Base-by-base conservation (phyloP, 2,797 vertebrate genomes). In the Tauraco hartlaubi region DNA sequence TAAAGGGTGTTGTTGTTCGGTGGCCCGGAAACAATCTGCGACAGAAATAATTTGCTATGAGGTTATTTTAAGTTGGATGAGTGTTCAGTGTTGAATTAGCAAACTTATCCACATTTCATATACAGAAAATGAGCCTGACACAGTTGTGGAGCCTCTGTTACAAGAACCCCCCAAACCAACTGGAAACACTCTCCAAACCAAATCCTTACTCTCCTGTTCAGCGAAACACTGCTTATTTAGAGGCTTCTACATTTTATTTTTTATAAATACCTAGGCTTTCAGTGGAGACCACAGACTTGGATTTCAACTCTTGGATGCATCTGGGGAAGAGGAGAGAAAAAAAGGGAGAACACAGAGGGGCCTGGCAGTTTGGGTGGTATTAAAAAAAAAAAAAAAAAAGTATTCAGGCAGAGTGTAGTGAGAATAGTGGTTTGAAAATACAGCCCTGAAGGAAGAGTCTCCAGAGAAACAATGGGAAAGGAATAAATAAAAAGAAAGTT, bases 401-500 rank as follows among this genome's bases (percentile, higher is more conserved):
- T 93, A 98, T 98, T 98, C 95, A 98, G 95, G 94, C 94, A 84
- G 92, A 97, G 96, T 97, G 97, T 97, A 98, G 97, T 98, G 98
- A 98, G 98, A 98, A 98, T 98, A 98, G 98, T 96, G 98, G 98
- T 98, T 98, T 98, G 98, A 97, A 98, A 98, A 98, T 97, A 98
- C 98, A 98, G 98, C 97, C 97, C 96, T 77, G 95, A 96, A 97
- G 97, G 97, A 98, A 97, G 94, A 98, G 98, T 96, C 97, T 98
- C 97, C 96, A 97, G 97, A 97, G 98, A 97, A 98, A 99, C 99
- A 99, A 98, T 98, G 96, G 97, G 77, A 93, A 98, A 95, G 98
- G 98, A 97, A 98, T 98, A 98, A 98, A 98, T 98, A 98, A 99
- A 99, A 99, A 99, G 99, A 99, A 98, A 99, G 99, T 99, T 99